Conservation (phyloP, 2,797 vertebrate genomes). For the Sphenopsis melanotis region DNA sequence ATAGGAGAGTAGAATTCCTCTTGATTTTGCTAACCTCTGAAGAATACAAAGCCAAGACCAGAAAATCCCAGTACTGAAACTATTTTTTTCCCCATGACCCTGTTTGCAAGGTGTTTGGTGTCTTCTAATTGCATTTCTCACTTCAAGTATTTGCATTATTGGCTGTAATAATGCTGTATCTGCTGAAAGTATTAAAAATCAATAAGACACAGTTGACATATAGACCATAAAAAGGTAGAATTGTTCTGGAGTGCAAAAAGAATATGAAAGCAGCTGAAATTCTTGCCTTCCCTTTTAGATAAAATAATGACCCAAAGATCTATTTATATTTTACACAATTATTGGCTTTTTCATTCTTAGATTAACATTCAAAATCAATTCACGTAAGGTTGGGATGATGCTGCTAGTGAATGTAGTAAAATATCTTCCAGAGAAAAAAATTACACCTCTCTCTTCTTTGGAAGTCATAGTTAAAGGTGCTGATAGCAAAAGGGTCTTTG, state of each 20-base stretch:
- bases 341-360: constrained; percentile 9
- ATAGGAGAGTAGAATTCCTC: background rate
- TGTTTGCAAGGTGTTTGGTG: background rate
- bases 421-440: constrained; percentile 13
- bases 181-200: constrained; percentile 64
- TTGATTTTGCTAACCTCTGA: background rate
- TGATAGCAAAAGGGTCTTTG: constrained; percentile 55
- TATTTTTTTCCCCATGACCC: background rate
- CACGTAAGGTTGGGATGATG: background rate
- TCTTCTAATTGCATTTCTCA: constrained; percentile 45
- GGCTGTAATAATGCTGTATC: constrained; percentile 44
- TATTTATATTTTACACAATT: constrained; percentile 31
- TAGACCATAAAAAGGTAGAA: background rate
- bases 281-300: background rate
- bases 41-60: background rate
- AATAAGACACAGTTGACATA: constrained; percentile 2
- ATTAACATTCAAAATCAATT: constrained; percentile 42
- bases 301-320: background rate
- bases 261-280: constrained; percentile 8
- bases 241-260: constrained; percentile 1
- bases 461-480: constrained; percentile 54
- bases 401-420: background rate
- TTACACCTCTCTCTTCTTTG: background rate
- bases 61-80: background rate
- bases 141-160: constrained; percentile 45